These are phyloP conservation scores for Leptopilina boulardi DNA, from an alignment of 1,140 invertebrate genomes.

Conservation along the genomic window DNA sequence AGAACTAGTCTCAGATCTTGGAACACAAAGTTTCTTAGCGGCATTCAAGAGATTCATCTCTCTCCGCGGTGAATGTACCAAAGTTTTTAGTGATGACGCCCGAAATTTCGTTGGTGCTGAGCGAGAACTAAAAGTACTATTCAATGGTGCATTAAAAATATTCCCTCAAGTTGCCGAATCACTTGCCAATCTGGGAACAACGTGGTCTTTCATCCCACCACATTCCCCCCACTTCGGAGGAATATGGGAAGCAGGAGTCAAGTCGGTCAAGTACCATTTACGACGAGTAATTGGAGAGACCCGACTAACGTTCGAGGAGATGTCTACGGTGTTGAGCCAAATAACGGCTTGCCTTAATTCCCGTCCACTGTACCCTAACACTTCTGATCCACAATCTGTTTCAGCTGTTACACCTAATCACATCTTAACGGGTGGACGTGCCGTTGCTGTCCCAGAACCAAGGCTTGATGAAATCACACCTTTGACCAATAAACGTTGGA, in stretches of 20 bases:
- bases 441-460: not conserved
- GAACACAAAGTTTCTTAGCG: conserved; percentile 52
- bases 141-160: not conserved
- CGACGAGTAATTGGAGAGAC: too few relatives aligned
- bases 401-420: not conserved
- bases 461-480: not conserved
- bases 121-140: conserved; percentile 28
- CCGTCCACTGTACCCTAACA: not conserved
- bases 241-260: not conserved
- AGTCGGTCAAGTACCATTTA: not conserved
- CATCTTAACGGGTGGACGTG: not conserved
- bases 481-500: not conserved
- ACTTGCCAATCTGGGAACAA: not conserved
- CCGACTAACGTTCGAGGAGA: not conserved
- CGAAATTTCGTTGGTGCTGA: conserved; percentile 51
- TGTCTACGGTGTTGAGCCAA: not conserved
- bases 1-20: conserved; percentile 52
- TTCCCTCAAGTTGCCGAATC: not conserved
- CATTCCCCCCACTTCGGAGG: conserved; percentile 43
- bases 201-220: conserved; percentile 51
- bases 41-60: conserved; percentile 61
- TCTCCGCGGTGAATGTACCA: conserved; percentile 48
- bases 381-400: not conserved
- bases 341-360: not conserved
- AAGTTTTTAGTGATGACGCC: conserved; percentile 63